Percentiles rank a stretch among this genome's conserved stretches.
Conservation (phyloP, 2,113 vertebrate species). For the Tragelaphus scriptus region DNA sequence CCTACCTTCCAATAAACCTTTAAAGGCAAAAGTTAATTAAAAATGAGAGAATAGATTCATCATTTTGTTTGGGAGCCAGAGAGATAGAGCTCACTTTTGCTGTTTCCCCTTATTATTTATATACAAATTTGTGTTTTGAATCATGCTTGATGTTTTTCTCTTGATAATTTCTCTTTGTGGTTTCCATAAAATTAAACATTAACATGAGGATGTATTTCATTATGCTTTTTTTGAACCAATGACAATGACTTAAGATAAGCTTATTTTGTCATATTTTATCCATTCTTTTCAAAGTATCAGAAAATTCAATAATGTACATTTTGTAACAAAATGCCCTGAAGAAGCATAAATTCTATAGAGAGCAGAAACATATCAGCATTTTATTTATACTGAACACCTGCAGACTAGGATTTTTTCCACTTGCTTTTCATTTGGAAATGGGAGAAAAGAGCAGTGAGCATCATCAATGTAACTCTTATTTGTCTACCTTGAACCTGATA, state of each 20-base stretch:
- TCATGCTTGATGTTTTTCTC: background rate
- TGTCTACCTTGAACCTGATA: background rate
- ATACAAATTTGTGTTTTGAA: background rate
- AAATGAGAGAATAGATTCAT: background rate
- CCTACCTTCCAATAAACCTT: background rate
- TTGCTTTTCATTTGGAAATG: constrained; percentile 45
- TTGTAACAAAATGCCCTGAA: constrained; percentile 34
- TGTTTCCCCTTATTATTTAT: background rate
- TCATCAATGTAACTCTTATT: background rate
- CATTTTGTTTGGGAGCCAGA: background rate
- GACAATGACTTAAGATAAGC: background rate
- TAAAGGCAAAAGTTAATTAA: background rate
- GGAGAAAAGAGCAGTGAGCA: background rate
- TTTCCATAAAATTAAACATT: background rate
- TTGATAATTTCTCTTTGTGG: background rate
- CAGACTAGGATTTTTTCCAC: background rate
- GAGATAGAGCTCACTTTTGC: background rate
- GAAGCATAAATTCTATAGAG: background rate
- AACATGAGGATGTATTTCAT: background rate
- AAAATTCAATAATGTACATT: constrained; percentile 20
- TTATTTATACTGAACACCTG: background rate
- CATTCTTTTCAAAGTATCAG: background rate
- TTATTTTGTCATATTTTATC: background rate
- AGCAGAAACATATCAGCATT: background rate
- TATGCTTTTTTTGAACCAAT: constrained; percentile 15